phyloP scores from a whole-genome alignment of 2,797 vertebrate genomes.

The Schizopygopsis pylzovi region DNA sequence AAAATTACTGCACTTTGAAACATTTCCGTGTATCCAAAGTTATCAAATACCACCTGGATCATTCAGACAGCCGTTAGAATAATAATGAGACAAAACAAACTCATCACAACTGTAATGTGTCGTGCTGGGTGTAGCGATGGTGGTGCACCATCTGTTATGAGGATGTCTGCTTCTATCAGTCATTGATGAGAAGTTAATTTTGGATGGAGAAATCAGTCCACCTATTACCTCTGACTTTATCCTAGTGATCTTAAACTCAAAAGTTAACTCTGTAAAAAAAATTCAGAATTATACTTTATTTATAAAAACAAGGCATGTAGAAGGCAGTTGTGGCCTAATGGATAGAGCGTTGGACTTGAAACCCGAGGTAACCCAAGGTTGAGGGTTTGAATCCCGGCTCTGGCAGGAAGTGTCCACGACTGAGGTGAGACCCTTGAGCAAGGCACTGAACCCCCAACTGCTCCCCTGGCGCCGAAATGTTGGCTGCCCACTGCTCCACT shows the following conservation, averaged over 20 bases:
- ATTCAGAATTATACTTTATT: background rate
- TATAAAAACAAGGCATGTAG: background rate
- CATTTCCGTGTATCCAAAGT: background rate
- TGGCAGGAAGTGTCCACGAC: too few relatives aligned
- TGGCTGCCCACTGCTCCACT: too few relatives aligned
- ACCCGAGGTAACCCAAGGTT: too few relatives aligned
- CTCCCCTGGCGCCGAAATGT: too few relatives aligned
- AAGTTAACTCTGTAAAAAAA: background rate
- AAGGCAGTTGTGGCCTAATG: too few relatives aligned
- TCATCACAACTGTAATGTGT: slow-evolving; percentile 2
- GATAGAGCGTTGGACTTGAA: too few relatives aligned
- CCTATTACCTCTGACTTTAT: background rate
- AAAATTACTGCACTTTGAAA: slow-evolving; percentile 18
- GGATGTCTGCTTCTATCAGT: slow-evolving; percentile 17
- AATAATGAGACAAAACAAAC: slow-evolving; percentile 40
- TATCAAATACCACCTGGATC: slow-evolving; percentile 41
- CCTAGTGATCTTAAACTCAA: background rate
- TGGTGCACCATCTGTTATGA: too few relatives aligned
- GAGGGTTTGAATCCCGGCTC: too few relatives aligned
- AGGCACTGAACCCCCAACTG: too few relatives aligned
- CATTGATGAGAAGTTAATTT: slow-evolving; percentile 19
- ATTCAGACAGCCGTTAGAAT: slow-evolving; percentile 5
- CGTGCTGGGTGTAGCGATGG: background rate
- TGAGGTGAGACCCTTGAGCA: too few relatives aligned
- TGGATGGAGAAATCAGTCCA: background rate